Evolutionary conservation across 2,888 invertebrate genomes (phyloP).

Genomic region (Timandra comae): DNA sequence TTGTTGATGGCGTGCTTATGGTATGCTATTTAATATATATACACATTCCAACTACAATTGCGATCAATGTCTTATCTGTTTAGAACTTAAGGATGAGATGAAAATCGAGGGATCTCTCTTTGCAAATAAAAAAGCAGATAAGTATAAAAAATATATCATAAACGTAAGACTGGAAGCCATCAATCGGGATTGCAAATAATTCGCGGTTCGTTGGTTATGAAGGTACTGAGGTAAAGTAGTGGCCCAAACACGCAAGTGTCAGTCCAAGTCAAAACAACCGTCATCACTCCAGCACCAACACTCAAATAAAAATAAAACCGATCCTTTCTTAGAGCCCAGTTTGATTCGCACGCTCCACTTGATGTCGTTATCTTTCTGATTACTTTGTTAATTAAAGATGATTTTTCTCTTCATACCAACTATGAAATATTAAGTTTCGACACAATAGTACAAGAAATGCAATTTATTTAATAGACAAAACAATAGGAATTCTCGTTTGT

Average conservation of each 20-base stretch:
- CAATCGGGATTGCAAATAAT: conserved; percentile 24
- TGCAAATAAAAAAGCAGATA: no score
- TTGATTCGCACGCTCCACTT: conserved; percentile 27
- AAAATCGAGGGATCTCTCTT: no score
- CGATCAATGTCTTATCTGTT: no score
- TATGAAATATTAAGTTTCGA: neutral
- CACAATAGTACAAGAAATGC: no score
- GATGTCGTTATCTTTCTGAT: conserved; percentile 43
- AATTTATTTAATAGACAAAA: no score
- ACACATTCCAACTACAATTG: no score
- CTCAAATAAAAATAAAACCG: conserved; percentile 27
- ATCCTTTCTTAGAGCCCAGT: conserved; percentile 22
- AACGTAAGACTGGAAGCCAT: conserved; percentile 26
- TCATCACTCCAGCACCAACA: conserved; percentile 53
- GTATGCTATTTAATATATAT: no score
- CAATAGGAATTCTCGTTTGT: no score
- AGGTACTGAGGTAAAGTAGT: conserved; percentile 15
- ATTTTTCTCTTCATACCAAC: no score
- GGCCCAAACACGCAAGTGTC: conserved; percentile 55
- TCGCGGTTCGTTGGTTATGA: conserved; percentile 27
- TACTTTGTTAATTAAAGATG: conserved; percentile 48
- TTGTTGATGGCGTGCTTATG: conserved; percentile 2
- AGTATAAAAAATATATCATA: no score
- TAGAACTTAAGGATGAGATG: no score
- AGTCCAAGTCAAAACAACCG: conserved; percentile 69